Conservation (phyloP, 2,797 vertebrate species). For the Scolopax rusticola region DNA sequence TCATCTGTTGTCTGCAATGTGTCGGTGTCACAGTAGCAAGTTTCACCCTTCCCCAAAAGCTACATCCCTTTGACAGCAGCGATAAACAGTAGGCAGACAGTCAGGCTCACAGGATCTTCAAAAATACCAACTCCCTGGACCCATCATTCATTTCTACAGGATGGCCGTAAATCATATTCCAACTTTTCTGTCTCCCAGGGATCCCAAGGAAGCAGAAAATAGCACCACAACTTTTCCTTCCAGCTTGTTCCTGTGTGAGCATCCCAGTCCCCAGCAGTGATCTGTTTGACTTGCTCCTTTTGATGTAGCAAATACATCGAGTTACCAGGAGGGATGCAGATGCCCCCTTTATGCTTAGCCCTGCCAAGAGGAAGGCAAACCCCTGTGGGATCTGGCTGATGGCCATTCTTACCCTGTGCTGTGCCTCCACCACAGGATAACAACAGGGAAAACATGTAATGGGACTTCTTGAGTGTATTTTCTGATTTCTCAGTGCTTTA, state of each 20-base stretch:
- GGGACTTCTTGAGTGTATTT: neutral
- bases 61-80: constrained; percentile 5
- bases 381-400: neutral
- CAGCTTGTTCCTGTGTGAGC: neutral
- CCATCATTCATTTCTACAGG: neutral
- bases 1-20: constrained; percentile 13
- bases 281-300: neutral
- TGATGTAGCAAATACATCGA: neutral
- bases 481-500: neutral
- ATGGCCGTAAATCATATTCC: neutral
- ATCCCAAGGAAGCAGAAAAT: neutral
- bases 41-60: constrained; percentile 40
- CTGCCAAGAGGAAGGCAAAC: neutral
- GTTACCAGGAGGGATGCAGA: neutral
- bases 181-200: neutral
- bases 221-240: neutral
- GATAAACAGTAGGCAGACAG: constrained; percentile 5
- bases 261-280: neutral
- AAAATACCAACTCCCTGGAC: neutral
- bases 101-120: neutral
- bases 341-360: neutral
- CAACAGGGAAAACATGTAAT: rapidly evolving
- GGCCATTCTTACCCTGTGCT: neutral
- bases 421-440: neutral
- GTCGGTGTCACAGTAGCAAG: neutral